Base-by-base conservation (phyloP, 2,797 vertebrate species). In the Megaceryle alcyon region DNA sequence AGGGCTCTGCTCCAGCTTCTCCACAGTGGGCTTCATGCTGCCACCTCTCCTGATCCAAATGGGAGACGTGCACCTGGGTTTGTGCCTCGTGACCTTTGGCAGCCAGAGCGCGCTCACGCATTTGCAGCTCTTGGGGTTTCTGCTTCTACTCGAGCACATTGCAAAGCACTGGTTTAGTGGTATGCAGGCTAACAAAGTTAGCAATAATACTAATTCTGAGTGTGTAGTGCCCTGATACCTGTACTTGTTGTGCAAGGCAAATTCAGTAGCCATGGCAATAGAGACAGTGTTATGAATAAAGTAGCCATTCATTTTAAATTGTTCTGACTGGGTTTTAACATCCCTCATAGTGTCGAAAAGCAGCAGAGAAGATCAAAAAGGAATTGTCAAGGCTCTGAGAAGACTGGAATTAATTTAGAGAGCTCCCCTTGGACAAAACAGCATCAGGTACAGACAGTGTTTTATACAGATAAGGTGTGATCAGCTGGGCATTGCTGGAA, bases 391-490 rank as follows among this genome's bases (percentile, higher is more conserved):
- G 61, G 68, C 81, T 85, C 68, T 43, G 46, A 72, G 56, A 92
- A 96, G 80, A 68, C 53, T 64, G 83, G 83, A 92, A 95, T 95
- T 82, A 92, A 92, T 93, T 86, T 82, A 73, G 77, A 96, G 90
- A 73, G 77, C 78, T 95, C 77, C 69, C 53, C 86, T 90, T 3
- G 64, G 88, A 94, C 73, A 84, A 80, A 91, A 73, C 37, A 68
- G 33, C 19, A 57, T 71, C 71, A 90, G 91, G 83, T 96, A 49
- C 90, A 95, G 86, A 33, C 0, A 4, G 44, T 64, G 37, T 66
- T 86, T 92, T 71, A 75, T 80, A 91, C 56, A 80, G 77, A 90
- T 88, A 64, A 86, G 73, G 68, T 71, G 48, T 6, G 63, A 94
- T 93, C 91, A 90, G 71, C 78, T 90, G 90, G 81, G 86, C 71